Evolutionary conservation across 2,113 vertebrate species (phyloP), one percentile per base, ranked within the genome.

Genomic region (Heptranchias perlo): DNA sequence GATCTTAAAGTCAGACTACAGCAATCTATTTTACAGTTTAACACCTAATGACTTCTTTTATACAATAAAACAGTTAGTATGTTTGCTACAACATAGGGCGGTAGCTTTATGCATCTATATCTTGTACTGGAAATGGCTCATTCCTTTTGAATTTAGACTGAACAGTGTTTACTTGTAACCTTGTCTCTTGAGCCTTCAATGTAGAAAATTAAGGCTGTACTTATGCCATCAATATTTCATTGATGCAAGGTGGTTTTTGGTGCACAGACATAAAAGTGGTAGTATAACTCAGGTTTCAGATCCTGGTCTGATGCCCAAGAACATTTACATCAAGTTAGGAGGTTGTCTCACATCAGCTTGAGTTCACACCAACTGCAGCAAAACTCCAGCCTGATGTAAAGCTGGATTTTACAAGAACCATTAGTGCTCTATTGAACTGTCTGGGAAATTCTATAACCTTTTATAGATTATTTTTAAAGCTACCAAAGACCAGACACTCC

Each of bases 1-100:
- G 65, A 95, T 95, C 65, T 95, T 95, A 95, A 93, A 62, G 89
- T 93, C 89, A 64, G 61, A 93, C 54, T 93, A 39, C 89, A 93
- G 89, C 58, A 93, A 62, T 93, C 78, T 93, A 93, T 93, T 93
- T 93, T 62, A 93, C 89, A 62, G 89, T 62, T 93, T 93, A 62
- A 93, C 35, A 62, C n/a, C 89, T 93, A 93, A 93, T 93, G 89
- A 93, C 58, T 93, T 93, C 35, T 61, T 93, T 93, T 93, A 62
- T 62, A 62, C 58, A 93, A 64, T 93, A 93, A 62, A 93, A 93
- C 54, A 93, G 35, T 92, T 62, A 62, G 58, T 16, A 62, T 58
- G 39, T 93, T 93, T n/a, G 6, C 89, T 93, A 93, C 58, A 39
- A 39, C n/a, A 61, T 64, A 10, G 89, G 4, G 6, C 58, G 18